Evolutionary conservation across 2,797 vertebrate genomes (phyloP).

Genomic region (Dermochelys coriacea): DNA sequence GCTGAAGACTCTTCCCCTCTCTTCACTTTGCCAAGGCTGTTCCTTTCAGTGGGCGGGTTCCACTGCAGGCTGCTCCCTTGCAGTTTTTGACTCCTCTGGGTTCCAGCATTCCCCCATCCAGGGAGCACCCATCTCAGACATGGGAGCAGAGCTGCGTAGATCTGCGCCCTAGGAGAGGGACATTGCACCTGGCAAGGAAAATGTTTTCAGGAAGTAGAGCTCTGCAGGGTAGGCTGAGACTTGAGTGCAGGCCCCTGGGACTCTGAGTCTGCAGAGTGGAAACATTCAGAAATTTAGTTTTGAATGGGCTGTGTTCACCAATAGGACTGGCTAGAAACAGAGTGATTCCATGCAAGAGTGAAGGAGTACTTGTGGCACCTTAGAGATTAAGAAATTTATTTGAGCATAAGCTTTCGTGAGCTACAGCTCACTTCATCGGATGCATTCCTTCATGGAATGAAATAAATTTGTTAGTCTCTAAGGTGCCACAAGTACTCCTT

Average conservation of each 20-base stretch:
- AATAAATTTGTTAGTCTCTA: too few relatives aligned
- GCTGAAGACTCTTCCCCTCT: background rate
- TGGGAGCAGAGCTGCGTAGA: background rate
- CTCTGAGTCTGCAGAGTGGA: background rate
- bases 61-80: background rate
- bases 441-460: too few relatives aligned
- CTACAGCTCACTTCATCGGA: too few relatives aligned
- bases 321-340: background rate
- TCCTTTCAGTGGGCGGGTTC: background rate
- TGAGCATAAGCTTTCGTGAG: too few relatives aligned
- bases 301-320: too few relatives aligned
- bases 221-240: background rate
- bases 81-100: background rate
- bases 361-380: too few relatives aligned
- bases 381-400: too few relatives aligned
- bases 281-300: background rate
- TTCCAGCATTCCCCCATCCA: background rate
- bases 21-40: background rate
- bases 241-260: background rate
- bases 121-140: background rate
- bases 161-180: background rate
- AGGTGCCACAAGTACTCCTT: too few relatives aligned
- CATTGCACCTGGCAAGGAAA: background rate
- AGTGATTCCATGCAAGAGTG: background rate
- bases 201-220: background rate